Percentiles rank a stretch among this genome's conserved stretches.
phyloP scores from a whole-genome alignment of 2,888 invertebrate genomes.

The Volucella inflata region DNA sequence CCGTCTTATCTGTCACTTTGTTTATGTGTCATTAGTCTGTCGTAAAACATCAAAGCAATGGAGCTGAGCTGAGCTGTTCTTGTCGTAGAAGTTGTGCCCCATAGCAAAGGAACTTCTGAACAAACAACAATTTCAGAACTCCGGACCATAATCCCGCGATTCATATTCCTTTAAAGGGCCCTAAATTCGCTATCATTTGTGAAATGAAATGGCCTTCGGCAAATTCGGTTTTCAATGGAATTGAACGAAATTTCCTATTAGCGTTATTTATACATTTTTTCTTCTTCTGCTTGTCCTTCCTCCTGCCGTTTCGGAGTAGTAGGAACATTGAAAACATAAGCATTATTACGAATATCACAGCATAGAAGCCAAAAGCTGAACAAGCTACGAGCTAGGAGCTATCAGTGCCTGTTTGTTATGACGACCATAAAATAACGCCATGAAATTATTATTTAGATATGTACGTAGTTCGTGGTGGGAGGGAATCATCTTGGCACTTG shows the following conservation, averaged over 20 bases:
- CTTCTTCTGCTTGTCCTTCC: neutral
- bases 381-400: neutral
- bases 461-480: neutral
- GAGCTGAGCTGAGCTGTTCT: neutral
- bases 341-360: conserved; percentile 2
- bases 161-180: conserved; percentile 25
- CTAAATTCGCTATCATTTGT: conserved; percentile 21
- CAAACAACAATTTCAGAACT: conserved; percentile 15
- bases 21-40: conserved; percentile 72
- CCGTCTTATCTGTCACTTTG: conserved; percentile 67
- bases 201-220: conserved; percentile 26
- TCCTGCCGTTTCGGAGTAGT: neutral
- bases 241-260: conserved; percentile 13
- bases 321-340: conserved; percentile 19
- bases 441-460: conserved; percentile 25
- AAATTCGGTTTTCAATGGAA: conserved; percentile 10
- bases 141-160: conserved; percentile 25
- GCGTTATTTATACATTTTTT: neutral
- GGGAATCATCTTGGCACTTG: conserved; percentile 7
- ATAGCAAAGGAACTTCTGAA: neutral
- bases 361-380: too few species aligned
- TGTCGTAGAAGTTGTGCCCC: neutral
- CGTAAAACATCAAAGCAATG: conserved; percentile 64
- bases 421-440: conserved; percentile 20
- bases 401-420: conserved; percentile 35